Percentiles rank a stretch among this genome's conserved stretches.
Conservation (phyloP, 2,888 invertebrate genomes). For the Piscicola geometra region DNA sequence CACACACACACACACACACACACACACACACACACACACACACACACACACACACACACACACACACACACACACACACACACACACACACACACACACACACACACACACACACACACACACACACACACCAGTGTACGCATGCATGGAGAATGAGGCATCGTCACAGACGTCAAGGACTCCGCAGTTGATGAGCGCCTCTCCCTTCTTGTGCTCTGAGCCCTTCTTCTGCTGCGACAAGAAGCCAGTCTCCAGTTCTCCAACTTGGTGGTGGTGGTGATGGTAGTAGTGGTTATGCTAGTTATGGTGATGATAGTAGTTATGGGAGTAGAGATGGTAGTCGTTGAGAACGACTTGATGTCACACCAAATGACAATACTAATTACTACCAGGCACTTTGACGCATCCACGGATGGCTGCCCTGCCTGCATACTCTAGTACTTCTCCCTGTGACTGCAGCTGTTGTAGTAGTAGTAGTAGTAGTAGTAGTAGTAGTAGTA, state of each 20-base stretch:
- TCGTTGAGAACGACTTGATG: too few species aligned
- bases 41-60: too few species aligned
- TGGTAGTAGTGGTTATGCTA: too few species aligned
- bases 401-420: conserved; percentile 54
- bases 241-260: conserved; percentile 22
- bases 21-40: too few species aligned
- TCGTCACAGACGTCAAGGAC: conserved; percentile 53
- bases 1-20: too few species aligned
- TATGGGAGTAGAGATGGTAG: too few species aligned
- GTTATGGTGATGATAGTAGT: conserved; percentile 15
- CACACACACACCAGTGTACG: conserved; percentile 59
- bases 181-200: conserved; percentile 57
- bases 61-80: too few species aligned
- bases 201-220: conserved; percentile 44
- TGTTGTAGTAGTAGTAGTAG: conserved; percentile 18
- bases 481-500: too few species aligned
- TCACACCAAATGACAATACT: too few species aligned
- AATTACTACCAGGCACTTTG: conserved; percentile 44
- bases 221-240: not conserved
- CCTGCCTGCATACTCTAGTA: conserved; percentile 46
- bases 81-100: too few species aligned
- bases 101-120: too few species aligned
- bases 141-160: conserved; percentile 56
- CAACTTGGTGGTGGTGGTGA: too few species aligned
- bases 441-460: conserved; percentile 34